phyloP scores from a whole-genome alignment of 2,888 invertebrate species.

The Chymomyza caudatula region DNA sequence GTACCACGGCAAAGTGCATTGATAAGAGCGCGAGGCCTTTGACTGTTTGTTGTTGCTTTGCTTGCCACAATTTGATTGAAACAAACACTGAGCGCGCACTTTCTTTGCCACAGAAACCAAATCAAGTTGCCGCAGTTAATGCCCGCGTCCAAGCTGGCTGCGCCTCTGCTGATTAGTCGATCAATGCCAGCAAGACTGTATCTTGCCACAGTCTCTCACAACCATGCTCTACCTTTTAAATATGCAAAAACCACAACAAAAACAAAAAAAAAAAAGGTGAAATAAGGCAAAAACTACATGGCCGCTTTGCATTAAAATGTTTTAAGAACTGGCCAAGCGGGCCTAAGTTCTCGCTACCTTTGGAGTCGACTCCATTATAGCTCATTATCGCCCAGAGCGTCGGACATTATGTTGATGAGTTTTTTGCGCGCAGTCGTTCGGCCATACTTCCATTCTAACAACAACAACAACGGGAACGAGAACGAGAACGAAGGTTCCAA shows the following conservation, averaged over 20 bases:
- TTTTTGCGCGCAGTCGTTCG: conserved; percentile 34
- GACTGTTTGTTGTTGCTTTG: background rate
- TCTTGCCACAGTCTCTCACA: background rate
- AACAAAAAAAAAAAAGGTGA: conserved; percentile 8
- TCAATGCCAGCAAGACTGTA: conserved; percentile 28
- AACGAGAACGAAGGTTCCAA: background rate
- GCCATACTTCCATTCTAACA: conserved; percentile 48
- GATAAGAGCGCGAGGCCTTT: conserved; percentile 42
- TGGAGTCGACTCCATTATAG: conserved; percentile 74
- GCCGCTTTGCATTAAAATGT: conserved; percentile 50
- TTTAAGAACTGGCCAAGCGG: conserved; percentile 39
- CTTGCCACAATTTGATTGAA: background rate
- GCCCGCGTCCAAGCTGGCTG: conserved; percentile 8
- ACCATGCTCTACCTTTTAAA: background rate
- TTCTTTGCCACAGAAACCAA: conserved; percentile 37
- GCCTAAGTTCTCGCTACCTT: conserved; percentile 13
- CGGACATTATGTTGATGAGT: conserved; percentile 77
- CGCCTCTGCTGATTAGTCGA: conserved; percentile 58
- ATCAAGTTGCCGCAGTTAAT: background rate
- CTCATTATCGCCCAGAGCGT: conserved; percentile 78
- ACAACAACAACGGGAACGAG: conserved; percentile 26
- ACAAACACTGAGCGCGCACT: conserved; percentile 20
- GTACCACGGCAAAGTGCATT: conserved; percentile 68
- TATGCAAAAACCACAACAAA: conserved; percentile 43
- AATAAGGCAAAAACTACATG: conserved; percentile 12